phyloP scores from a whole-genome alignment of 2,888 invertebrate genomes.

The Drosophila cognata region DNA sequence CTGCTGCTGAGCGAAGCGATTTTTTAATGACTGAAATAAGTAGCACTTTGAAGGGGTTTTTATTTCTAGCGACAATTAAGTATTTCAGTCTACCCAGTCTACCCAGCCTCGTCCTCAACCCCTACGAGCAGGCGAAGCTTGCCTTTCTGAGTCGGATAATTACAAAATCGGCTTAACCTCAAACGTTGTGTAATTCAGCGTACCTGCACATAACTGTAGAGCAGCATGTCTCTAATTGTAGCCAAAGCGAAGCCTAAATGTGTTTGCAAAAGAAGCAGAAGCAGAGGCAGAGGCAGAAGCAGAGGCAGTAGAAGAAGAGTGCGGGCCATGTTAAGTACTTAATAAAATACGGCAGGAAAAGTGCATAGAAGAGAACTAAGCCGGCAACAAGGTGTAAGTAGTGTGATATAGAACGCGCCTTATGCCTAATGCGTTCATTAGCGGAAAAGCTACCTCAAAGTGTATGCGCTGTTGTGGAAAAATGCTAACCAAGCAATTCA shows the following conservation, averaged over 20 bases:
- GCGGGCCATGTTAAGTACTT: conserved; percentile 43
- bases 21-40: conserved; percentile 10
- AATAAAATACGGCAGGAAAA: conserved; percentile 38
- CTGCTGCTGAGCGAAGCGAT: not conserved
- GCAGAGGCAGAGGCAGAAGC: not conserved
- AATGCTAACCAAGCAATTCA: conserved; percentile 72
- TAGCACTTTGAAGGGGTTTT: not conserved
- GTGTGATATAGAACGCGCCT: conserved; percentile 44
- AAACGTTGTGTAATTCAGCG: conserved; percentile 81
- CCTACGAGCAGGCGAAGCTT: conserved; percentile 28
- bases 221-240: conserved; percentile 70
- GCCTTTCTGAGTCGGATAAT: conserved; percentile 80
- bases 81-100: not conserved
- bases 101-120: not conserved
- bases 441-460: conserved; percentile 81
- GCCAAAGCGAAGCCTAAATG: conserved; percentile 57
- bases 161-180: conserved; percentile 83
- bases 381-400: conserved; percentile 69
- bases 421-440: conserved; percentile 78
- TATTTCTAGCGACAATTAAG: conserved; percentile 18
- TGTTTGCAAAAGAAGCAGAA: conserved; percentile 26
- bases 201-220: conserved; percentile 49
- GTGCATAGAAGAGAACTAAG: conserved; percentile 49
- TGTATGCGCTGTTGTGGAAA: conserved; percentile 74
- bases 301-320: not conserved